Evolutionary conservation across 1,140 invertebrate genomes (phyloP), one percentile per base, ranked within the genome.

Genomic region (Drosophila subpulchrella): DNA sequence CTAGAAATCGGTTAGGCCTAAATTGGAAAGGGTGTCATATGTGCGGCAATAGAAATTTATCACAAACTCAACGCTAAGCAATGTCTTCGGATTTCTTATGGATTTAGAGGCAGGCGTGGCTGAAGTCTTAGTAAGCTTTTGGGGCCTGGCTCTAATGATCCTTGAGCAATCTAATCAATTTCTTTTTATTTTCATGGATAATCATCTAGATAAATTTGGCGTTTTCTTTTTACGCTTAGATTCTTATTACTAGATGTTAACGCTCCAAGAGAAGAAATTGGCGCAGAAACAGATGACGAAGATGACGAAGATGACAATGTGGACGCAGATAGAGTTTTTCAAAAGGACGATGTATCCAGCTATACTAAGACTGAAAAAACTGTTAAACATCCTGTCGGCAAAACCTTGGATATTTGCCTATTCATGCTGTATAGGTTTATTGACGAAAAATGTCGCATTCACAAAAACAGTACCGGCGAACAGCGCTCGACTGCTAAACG

Each of bases 231-330:
- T 54, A 3, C 2, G 1, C 12, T 56, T 72, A 96, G 95, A 79
- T 91, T 97, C 75, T 91, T 95, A 32, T 91, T 94, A 56, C 92
- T 97, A 68, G 96, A 97, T 93, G 95, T 96, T 0, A 94, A 94
- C 90, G 93, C 94, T 47, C 94, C 95, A 38, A 93, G 93, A 58
- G 93, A 93, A 60, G 93, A 94, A 81, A 93, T 95, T 44, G 92
- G 94, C 54, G 89, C 93, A 39, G 92, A 93, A 54, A 86, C 91
- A 4, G 82, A 91, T 56, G 83, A 93, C 50, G 82, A 92, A 4
- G 82, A 91, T 56, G 83, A 93, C 50, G 82, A 92, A n/a, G 85
- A 93, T 58, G 78, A 92, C 6, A 83, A 90, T 36, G 91, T 75
- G 54, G 75, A 85, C 0, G 70, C 63, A 7, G 74, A 74, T 8